A percentile compares a stretch with the other conserved stretches of the same genome.
These are phyloP conservation scores for Cygnus atratus DNA, from an alignment of 2,113 vertebrate species.

Conservation along the genomic window DNA sequence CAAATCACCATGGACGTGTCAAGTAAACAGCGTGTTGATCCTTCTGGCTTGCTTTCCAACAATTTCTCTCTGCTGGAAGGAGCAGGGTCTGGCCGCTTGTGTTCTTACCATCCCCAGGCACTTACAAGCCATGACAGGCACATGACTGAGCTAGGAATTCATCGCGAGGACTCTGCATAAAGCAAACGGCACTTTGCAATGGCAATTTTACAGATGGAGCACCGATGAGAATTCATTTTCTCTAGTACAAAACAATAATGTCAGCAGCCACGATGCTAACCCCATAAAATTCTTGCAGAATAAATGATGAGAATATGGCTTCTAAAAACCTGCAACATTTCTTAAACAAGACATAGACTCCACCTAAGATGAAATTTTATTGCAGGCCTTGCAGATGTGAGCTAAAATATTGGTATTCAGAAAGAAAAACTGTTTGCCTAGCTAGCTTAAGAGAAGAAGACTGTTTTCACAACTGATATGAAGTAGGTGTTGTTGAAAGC, in stretches of 20 bases:
- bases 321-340: neutral
- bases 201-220: neutral
- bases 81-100: neutral
- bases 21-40: neutral
- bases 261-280: neutral
- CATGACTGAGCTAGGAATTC: neutral
- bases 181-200: neutral
- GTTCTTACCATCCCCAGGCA: conserved; percentile 2
- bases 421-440: neutral
- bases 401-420: neutral
- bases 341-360: neutral
- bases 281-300: neutral
- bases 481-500: neutral
- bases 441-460: neutral
- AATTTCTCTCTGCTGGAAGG: neutral
- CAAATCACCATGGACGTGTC: neutral
- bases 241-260: neutral
- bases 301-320: neutral
- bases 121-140: neutral
- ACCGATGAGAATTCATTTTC: neutral
- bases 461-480: neutral
- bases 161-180: neutral
- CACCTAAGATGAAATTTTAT: neutral
- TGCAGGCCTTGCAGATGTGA: neutral
- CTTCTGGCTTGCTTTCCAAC: neutral